Base-by-base conservation (phyloP, 2,797 vertebrate genomes). In the Emys orbicularis region DNA sequence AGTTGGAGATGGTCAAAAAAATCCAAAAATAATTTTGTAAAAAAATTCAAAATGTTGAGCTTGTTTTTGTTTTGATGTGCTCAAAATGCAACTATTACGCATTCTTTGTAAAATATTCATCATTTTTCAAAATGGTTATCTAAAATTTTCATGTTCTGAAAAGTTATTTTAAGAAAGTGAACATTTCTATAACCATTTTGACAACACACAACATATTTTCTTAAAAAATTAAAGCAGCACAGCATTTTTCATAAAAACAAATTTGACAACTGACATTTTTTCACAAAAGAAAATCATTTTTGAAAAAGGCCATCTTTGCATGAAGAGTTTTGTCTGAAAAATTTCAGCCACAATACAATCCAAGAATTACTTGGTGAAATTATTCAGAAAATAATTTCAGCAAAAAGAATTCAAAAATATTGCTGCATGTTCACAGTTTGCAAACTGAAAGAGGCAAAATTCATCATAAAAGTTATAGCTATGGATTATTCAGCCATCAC, bases 351-450 rank as follows among this genome's bases (percentile, higher is more conserved):
- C 29, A 27, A 74, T 9, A 19, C 15, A 27, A 21, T 94, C 81
- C 76, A 77, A 47, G 44, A 77, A 49, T 77, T 77, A 77, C 2
- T 12, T 37, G n/a, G 37, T 90, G 52, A 92, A 95, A 81, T 29
- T 52, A 5, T 27, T 57, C 23, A 41, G 2, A 44, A 27, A 44
- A 47, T 29, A 27, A 37, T 72, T 79, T 92, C 29, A 90, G 37
- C 82, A 87, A 86, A 87, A 88, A 74, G 53, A 92, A 83, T 13
- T 79, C 80, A 27, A 18, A 13, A 77, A 49, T 49, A 77, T 77
- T 49, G 13, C 74, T 49, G 74, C 74, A 47, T 77, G 74, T 77
- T 47, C 93, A 90, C 3, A 96, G 92, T 52, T 95, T 81, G 37
- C 31, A 83, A 59, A 29, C 91, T 53, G 57, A 89, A 23, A 88